Percentiles rank a stretch among this genome's conserved stretches.
Conservation (phyloP, 2,797 vertebrate genomes). For the Rhadinocentrus ornatus region DNA sequence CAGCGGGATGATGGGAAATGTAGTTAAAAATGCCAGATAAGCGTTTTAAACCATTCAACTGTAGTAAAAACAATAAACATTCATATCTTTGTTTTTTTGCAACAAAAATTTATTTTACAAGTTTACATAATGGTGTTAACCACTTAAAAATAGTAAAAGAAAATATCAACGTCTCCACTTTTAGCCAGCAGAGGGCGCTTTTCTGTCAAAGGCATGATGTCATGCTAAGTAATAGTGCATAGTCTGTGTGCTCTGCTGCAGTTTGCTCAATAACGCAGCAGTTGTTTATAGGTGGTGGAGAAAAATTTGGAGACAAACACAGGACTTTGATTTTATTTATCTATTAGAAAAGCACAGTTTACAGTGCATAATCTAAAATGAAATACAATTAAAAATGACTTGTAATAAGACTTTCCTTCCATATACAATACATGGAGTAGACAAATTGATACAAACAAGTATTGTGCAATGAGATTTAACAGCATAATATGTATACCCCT, state of each 20-base stretch:
- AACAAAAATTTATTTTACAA: accelerated
- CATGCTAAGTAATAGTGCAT: not conserved
- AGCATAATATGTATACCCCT: no score
- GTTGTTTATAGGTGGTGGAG: no score
- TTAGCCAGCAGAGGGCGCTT: conserved; percentile 54
- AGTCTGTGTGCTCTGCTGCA: not conserved
- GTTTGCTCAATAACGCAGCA: not conserved
- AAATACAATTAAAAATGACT: not conserved
- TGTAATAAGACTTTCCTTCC: not conserved
- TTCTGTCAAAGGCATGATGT: conserved; percentile 4
- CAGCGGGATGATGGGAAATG: conserved; percentile 62
- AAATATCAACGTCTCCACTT: not conserved
- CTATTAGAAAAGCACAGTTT: not conserved
- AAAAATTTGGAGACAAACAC: not conserved
- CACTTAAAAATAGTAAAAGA: not conserved
- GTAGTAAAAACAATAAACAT: not conserved
- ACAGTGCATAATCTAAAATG: no score
- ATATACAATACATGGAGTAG: no score
- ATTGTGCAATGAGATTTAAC: no score
- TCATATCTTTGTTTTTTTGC: accelerated
- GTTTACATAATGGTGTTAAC: not conserved
- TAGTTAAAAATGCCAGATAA: conserved; percentile 24
- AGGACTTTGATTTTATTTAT: not conserved
- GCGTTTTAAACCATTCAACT: not conserved
- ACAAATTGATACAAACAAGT: no score